Percentiles rank a stretch among this genome's conserved stretches.
These are phyloP conservation scores for Zosterops japonicus DNA, from an alignment of 2,113 vertebrate species.

Conservation along the genomic window DNA sequence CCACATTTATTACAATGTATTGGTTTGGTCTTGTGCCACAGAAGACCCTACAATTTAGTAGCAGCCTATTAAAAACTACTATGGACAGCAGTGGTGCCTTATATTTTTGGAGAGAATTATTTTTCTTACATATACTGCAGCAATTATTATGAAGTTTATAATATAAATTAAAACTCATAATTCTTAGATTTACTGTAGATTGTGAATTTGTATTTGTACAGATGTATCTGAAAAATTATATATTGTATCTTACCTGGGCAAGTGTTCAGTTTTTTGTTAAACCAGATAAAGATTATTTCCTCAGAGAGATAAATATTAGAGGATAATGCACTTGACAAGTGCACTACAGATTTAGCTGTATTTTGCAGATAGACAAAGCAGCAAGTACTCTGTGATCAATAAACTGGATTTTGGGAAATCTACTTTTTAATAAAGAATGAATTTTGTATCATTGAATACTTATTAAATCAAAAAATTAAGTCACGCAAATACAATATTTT, in stretches of 20 bases:
- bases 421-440: not conserved
- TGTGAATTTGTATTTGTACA: not conserved
- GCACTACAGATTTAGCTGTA: not conserved
- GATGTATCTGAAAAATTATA: not conserved
- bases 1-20: not conserved
- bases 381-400: not conserved
- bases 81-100: not conserved
- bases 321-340: not conserved
- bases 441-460: not conserved
- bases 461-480: not conserved
- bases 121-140: not conserved
- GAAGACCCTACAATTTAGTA: not conserved
- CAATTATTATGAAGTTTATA: not conserved
- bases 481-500: not conserved
- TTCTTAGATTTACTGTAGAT: not conserved
- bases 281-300: not conserved
- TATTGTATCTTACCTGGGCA: not conserved
- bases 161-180: not conserved
- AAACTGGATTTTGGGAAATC: not conserved
- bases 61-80: not conserved
- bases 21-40: not conserved
- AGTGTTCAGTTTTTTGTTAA: not conserved
- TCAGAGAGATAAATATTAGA: not conserved
- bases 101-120: not conserved
- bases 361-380: not conserved